phyloP scores from a whole-genome alignment of 2,113 vertebrate genomes.

The Anthoscopus minutus region DNA sequence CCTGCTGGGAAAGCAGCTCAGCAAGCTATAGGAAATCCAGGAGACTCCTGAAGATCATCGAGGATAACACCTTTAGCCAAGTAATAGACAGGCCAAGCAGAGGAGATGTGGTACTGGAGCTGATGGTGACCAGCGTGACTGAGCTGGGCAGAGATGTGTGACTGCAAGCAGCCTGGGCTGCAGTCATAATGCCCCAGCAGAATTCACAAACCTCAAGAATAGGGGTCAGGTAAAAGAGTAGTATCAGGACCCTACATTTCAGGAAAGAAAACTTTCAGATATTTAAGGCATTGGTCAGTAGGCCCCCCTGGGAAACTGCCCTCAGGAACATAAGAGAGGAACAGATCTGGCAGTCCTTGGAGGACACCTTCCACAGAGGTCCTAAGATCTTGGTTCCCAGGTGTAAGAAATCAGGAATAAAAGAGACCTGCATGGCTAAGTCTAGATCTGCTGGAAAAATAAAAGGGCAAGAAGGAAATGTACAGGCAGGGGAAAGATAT shows the following conservation, averaged over 20 bases:
- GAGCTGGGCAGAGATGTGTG: not conserved
- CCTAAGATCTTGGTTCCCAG: not conserved
- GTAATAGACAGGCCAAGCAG: not conserved
- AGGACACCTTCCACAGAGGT: not conserved
- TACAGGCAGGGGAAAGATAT: not conserved
- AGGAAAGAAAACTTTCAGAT: not conserved
- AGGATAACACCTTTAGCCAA: not conserved
- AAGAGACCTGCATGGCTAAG: not conserved
- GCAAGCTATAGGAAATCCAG: not conserved
- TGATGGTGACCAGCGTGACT: no score
- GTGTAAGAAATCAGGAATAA: not conserved
- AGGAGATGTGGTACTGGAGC: not conserved
- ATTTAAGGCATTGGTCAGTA: not conserved
- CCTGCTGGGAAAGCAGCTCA: not conserved
- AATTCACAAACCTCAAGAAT: not conserved
- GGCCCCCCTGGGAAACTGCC: not conserved
- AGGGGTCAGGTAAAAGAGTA: not conserved
- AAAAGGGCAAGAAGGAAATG: not conserved
- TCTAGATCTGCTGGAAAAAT: not conserved
- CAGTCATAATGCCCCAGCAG: not conserved
- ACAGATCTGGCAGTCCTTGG: not conserved
- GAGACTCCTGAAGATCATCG: rapidly evolving
- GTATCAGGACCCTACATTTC: not conserved
- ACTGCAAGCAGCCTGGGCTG: not conserved
- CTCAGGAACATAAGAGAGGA: not conserved